Conservation (phyloP, 2,113 vertebrate genomes). For the Clarias macrocephalus region DNA sequence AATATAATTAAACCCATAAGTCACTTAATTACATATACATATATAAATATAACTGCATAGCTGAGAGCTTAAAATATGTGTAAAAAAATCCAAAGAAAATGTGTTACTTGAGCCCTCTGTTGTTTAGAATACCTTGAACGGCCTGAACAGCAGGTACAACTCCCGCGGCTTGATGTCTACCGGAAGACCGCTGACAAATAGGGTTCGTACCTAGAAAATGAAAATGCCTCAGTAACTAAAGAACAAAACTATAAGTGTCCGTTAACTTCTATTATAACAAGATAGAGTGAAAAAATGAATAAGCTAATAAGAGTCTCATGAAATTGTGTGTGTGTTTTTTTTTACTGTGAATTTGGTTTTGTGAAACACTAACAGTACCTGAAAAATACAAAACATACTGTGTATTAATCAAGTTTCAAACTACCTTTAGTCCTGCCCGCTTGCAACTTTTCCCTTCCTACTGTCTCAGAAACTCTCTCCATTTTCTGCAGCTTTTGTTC, state of each 20-base stretch:
- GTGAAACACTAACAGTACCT: conserved; percentile 29
- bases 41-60: background rate
- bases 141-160: conserved; percentile 86
- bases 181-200: conserved; percentile 88
- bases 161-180: conserved; percentile 89
- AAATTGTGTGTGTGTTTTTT: background rate
- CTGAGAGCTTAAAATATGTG: background rate
- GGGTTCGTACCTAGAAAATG: conserved; percentile 78
- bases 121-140: conserved; percentile 80
- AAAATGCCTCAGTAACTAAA: conserved; percentile 42
- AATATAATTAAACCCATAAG: background rate
- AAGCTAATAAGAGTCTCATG: background rate
- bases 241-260: background rate
- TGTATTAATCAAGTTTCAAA: conserved; percentile 31
- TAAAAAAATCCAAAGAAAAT: background rate
- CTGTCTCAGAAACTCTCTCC: conserved; percentile 31
- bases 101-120: background rate
- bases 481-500: conserved; percentile 37
- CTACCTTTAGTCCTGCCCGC: conserved; percentile 44
- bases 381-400: background rate
- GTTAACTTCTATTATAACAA: background rate
- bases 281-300: background rate
- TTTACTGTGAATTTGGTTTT: background rate
- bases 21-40: background rate
- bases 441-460: conserved; percentile 48